Evolutionary conservation across 2,888 invertebrate genomes (phyloP), one percentile per base, ranked within the genome.

Genomic region (Drosophila colorata): DNA sequence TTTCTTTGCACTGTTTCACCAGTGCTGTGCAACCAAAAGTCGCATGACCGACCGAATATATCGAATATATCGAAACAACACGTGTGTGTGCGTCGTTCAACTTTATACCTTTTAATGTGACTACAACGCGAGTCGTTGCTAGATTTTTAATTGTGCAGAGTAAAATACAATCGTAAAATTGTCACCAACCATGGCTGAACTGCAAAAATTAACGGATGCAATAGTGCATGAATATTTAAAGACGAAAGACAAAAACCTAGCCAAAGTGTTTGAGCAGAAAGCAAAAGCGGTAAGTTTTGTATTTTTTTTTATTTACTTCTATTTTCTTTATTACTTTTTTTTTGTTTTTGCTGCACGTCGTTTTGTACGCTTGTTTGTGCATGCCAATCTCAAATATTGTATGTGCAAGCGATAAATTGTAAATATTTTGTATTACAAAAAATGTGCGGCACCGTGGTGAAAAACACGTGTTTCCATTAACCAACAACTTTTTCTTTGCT

Each of bases 251-350:
- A 95, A 94, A 90, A 93, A 94, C 6, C 87, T 96, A 31, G 96
- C 96, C 0, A 93, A 94, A 83, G 93, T 95, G 51, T 96, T 95
- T 89, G 94, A 95, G 86, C 94, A 94, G 85, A 96, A 95, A 92
- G 94, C 95, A 1, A 96, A 96, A 90, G 95, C 95, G 93, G 96
- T 96, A 93, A 95, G 96, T 94, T 28, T 8, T 9, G 28, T 28
- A 9, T 38, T 38, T 40, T 40, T 14, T 46, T 31, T 43, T 49
- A 38, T 41, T 0, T 6, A 31, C 33, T 33, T 13, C 0, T 4
- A 33, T 33, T 55, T 18, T 43, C 3, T 25, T 11, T 14, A n/a
- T n/a, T n/a, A n/a, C n/a, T 55, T 20, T 11, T 33, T 25, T 11
- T 33, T 56, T 53, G 47, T 25, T 61, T 55, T 5, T 16, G 18